Evolutionary conservation across 2,888 invertebrate genomes (phyloP).

Genomic region (Anoncus sp.): DNA sequence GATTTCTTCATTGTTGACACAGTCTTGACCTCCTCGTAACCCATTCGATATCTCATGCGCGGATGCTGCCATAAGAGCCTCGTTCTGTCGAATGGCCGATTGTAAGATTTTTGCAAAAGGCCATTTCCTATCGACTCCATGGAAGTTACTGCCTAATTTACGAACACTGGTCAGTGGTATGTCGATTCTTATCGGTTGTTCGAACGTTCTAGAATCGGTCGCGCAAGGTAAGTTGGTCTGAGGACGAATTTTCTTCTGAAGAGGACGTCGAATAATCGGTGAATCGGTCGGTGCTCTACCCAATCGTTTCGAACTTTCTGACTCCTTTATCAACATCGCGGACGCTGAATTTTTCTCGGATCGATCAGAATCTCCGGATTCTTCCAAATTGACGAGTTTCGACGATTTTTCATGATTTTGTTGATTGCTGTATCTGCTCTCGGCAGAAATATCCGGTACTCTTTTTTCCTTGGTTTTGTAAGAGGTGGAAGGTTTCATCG

Average conservation of each 20-base stretch:
- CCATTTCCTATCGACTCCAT: constrained; percentile 47
- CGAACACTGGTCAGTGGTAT: constrained; percentile 64
- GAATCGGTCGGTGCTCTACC: not conserved
- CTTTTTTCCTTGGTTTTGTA: constrained; percentile 6
- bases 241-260: constrained; percentile 12
- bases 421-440: not conserved
- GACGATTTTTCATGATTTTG: not conserved
- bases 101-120: constrained; percentile 21
- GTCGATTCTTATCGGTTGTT: constrained; percentile 64
- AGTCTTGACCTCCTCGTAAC: not conserved
- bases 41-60: not conserved
- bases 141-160: constrained; percentile 61
- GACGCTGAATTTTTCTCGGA: constrained; percentile 3
- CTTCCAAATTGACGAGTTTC: not conserved
- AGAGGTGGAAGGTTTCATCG: constrained; percentile 38
- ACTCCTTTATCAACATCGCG: not conserved
- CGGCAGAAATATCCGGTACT: constrained; percentile 4
- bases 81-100: constrained; percentile 5
- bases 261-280: not conserved
- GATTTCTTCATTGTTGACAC: not conserved
- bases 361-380: not conserved
- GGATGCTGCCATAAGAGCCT: not conserved
- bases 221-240: not conserved
- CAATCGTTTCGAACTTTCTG: constrained; percentile 9
- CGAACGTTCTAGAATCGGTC: not conserved